Base-by-base conservation (phyloP, 2,113 vertebrate species). In the Platycercus adscitus region DNA sequence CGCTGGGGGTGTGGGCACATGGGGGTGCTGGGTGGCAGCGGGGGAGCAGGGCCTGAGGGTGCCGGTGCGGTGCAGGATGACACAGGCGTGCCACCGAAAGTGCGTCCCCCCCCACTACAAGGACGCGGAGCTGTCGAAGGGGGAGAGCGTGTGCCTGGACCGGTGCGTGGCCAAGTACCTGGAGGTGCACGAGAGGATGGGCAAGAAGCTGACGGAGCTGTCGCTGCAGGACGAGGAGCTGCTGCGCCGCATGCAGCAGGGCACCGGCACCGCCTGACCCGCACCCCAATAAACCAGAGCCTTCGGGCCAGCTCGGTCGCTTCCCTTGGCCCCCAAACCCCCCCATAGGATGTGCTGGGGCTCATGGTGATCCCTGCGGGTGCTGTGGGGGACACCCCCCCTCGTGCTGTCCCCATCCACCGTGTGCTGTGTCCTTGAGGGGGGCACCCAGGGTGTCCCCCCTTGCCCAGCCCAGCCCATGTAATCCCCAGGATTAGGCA, bases 151-250 rank as follows among this genome's bases (percentile, higher is more conserved):
- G 60, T 99, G 99, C 91, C 97, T 99, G 96, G 99, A 99, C 95
- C 99, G 99, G 68, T 99, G 99, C 18, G 99, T 99, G 76, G 98
- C 99, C 92, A 99, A 99, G 96, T 99, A 99, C 97, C 98, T 99
- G 96, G 99, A 99, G 96, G 98, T 99, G 68, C 99, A 99, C 3
- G 99, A 99, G 97, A 96, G 98, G 50, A 98, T 99, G 97, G 99
- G 99, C 55, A 99, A 99, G 72, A 99, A 99, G 95, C 96, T 99
- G 92, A 99, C 99, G 0, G 99, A 99, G 95, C 97, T 99, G 37
- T 99, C 99, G 0, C 97, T 99, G 96, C 99, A 99, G 96, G 99
- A 99, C 1, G 99, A 99, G 85, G 99, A 99, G 75, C 94, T 98
- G 89, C 99, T 99, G 98, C 99, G 98, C 97, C 98, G 99, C 37